Evolutionary conservation across 2,888 invertebrate species (phyloP), one percentile per base, ranked within the genome.

Genomic region (Parasteatoda lunata): DNA sequence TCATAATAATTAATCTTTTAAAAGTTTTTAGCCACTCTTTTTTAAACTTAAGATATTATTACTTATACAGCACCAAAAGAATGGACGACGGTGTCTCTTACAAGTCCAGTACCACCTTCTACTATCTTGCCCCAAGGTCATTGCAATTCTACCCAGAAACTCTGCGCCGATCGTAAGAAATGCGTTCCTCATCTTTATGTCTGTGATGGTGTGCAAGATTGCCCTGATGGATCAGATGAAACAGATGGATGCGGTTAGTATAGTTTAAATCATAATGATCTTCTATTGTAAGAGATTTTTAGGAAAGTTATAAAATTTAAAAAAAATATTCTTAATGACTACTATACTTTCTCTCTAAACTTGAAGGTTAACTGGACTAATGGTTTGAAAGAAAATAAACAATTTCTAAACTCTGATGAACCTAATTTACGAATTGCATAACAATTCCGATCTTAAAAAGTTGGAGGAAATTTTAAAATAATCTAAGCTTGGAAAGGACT

Each of bases 171-270:
- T 54, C 68, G 65, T 1, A 5, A 54, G n/a, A 82, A 54, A 0
- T 88, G 88, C 54, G 82, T 88, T 30, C 77, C 77, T 5, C 70
- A 65, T 8, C 66, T 84, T 5, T 52, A 73, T 7, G 49, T 85
- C 9, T 88, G 88, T 45, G 88, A 88, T 51, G 88, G 84, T 3
- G 73, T 84, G 4, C 5, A 64, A 11, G 88, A 88, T 48, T 88
- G 88, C 15, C 70, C 69, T 0, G 88, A 88, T 51, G 84, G 84
- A 13, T 84, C 84, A 9, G 88, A 88, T 54, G 88, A 88, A 77
- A 68, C 48, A 51, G 15, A 65, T 30, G 77, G 77, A 59, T 88
- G 88, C 15, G 47, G 88, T 88, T 66, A 73, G 88, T 84, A 68
- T 6, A 68, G 4, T 6, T 13, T 13, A 59, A 4, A 11, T 54